Base-by-base conservation (phyloP, 2,797 vertebrate genomes). In the Sebastes nivosus region DNA sequence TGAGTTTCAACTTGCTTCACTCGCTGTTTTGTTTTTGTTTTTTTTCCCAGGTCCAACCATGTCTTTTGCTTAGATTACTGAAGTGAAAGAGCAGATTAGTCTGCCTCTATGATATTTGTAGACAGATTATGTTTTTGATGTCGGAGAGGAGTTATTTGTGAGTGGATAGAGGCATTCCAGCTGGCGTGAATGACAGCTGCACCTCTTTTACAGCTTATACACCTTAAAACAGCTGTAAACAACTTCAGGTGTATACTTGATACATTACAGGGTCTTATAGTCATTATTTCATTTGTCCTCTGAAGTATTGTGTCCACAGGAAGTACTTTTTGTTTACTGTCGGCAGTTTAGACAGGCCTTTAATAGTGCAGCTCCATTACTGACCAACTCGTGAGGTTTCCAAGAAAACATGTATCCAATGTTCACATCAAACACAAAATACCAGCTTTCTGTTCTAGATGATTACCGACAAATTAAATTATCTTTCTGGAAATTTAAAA, bases 1-100 rank as follows among this genome's bases (percentile, higher is more conserved):
- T 98, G 94, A 97, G 97, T 96, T 74, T 63, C 32, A 71, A 13
- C 70, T 16, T 12, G 36, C 11, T 27, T 67, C 9, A n/a, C 12
- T 11, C 9, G 6, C 8, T 67, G 32, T 68, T 75, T 42, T 34
- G 27, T 50, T 59, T 18, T 46, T 46, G 14, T 46, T 18, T 29
- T 29, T 59, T 4, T 18, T 6, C 13, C 58, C 18, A 29, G 60
- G 29, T 81, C 27, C 60, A 69, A 9, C 67, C 14, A 8, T 67
- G 12, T 42, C 30, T 8, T 57, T 75, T 82, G 75, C 58, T 80
- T 71, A 30, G 5, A 66, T 71, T 38, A 27, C n/a, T 24, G 14
- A 38, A 32, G 3, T 32, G 13, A 80, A 72, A 8, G 22, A 55
- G 55, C 20, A 4, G 8, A 72, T 68, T 7, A 32, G 64, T 80